A percentile compares a stretch with the other conserved stretches of the same genome.
Evolutionary conservation across 2,113 vertebrate species (phyloP).

Genomic region (Octodon degus): DNA sequence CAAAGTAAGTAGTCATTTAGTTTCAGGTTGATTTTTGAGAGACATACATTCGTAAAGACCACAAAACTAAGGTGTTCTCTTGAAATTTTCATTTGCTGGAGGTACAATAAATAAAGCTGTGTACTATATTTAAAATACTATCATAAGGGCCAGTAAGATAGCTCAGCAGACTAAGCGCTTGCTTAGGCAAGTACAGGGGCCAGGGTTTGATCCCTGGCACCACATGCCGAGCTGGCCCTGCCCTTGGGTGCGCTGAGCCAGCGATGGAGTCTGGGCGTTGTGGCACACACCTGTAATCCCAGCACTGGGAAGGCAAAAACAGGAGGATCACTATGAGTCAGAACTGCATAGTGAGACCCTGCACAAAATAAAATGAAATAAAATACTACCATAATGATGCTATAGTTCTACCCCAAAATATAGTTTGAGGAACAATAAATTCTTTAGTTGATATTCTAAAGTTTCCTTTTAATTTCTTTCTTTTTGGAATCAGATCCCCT

Average conservation of each 20-base stretch:
- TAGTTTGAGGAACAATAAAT: constrained; percentile 1
- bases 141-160: background rate
- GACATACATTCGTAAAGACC: background rate
- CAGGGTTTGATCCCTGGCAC: no score
- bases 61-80: background rate
- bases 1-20: background rate
- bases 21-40: constrained; percentile 1
- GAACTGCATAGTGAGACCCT: no score
- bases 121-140: constrained; percentile 36
- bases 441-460: constrained; percentile 41
- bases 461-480: constrained; percentile 55
- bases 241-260: no score
- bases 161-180: no score
- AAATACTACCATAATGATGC: background rate
- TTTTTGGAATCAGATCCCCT: constrained; percentile 16
- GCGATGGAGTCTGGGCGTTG: no score
- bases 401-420: constrained; percentile 34
- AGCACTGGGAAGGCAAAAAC: no score
- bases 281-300: no score
- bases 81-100: background rate
- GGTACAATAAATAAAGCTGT: constrained; percentile 3
- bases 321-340: no score
- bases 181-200: no score
- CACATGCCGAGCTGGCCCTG: no score
- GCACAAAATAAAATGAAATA: background rate